Evolutionary conservation across 2,797 vertebrate species (phyloP), one percentile per base, ranked within the genome.

Genomic region (Enteromius paludinosus): DNA sequence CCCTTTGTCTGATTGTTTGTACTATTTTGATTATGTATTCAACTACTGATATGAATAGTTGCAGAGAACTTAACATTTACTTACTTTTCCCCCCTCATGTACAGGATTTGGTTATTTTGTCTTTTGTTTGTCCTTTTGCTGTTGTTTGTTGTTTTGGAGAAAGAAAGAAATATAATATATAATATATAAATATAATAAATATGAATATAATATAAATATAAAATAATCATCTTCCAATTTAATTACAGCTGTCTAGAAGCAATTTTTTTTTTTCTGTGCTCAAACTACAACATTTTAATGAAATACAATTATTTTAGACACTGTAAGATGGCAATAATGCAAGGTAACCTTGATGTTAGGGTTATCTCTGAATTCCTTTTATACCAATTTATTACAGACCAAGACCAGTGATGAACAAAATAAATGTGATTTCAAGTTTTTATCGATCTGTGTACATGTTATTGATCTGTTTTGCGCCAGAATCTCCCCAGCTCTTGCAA

Each of bases 401-500:
- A 17, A 65, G 18, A 25, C 18, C 17, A 23, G n/a, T 33, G n/a
- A 10, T 52, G 49, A 45, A 59, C n/a, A 33, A 70, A 62, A 56
- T 56, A 66, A 78, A 15, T 66, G 41, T 43, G 64, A 12, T 64
- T 45, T 66, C 5, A 38, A 30, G 45, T 81, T 71, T 72, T 56
- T 2, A 54, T 76, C 41, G 72, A 85, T 66, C 65, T 77, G 43
- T 81, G 23, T 54, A 45, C 28, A 76, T 38, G 64, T 18, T 25
- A 81, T 77, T 77, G 65, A 84, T 84, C 78, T 28, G 70, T 74
- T 75, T 79, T 54, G 33, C 59, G 52, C 30, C 35, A 65, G 20
- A 69, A 33, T 69, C n/a, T 69, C 66, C 54, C 59, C 41, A 70
- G 45, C 52, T 56, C 54, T 75, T 20, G 5, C 33, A 25, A 7